A percentile compares a stretch with the other conserved stretches of the same genome.
Evolutionary conservation across 2,113 vertebrate species (phyloP).

Genomic region (Gnathonemus echidnorhynchus): DNA sequence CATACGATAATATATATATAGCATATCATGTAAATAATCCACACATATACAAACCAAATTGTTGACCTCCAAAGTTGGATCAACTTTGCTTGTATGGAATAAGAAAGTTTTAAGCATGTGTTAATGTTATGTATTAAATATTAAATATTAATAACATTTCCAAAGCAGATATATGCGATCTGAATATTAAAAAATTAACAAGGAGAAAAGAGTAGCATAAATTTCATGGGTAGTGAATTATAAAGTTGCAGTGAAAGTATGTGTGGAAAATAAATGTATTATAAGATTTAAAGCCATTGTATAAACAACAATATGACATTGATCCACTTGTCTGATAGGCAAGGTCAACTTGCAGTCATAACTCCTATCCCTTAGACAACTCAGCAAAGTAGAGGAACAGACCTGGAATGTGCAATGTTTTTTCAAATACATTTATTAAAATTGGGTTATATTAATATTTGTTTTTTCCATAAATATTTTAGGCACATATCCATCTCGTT

Average conservation of each 20-base stretch:
- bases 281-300: neutral
- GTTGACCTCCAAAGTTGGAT: neutral
- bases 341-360: neutral
- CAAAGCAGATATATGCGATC: neutral
- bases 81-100: neutral
- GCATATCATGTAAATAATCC: neutral
- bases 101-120: neutral
- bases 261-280: neutral
- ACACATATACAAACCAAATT: neutral
- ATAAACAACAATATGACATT: slow-evolving; percentile 1
- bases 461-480: neutral
- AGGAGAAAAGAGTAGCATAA: neutral
- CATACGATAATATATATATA: neutral
- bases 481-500: neutral
- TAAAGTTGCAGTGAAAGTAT: neutral
- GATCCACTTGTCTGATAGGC: neutral
- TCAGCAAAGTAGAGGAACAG: neutral
- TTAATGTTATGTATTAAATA: neutral
- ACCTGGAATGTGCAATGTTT: neutral
- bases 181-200: neutral
- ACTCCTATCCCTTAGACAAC: neutral
- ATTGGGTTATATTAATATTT: neutral
- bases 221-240: neutral
- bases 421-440: neutral
- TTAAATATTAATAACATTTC: slow-evolving; percentile 6